Evolutionary conservation across 2,797 vertebrate genomes (phyloP).

Genomic region (Typhlichthys subterraneus): DNA sequence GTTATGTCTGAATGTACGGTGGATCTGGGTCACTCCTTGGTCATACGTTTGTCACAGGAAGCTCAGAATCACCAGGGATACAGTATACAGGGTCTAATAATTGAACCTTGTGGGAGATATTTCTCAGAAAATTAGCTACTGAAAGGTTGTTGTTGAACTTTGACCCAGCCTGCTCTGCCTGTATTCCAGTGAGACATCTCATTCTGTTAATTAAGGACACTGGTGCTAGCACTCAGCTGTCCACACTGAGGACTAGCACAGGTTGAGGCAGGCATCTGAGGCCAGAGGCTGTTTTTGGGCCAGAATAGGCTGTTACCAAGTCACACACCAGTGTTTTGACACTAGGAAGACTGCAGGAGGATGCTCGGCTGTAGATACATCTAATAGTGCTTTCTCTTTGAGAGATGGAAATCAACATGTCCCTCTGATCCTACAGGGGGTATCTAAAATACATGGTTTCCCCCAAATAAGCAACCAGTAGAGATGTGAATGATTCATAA

Average conservation of each 20-base stretch:
- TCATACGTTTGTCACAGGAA: conserved; percentile 57
- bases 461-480: background rate
- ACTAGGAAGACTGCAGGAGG: conserved; percentile 25
- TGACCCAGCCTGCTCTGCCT: conserved; percentile 58
- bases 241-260: conserved; percentile 50
- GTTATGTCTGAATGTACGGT: conserved; percentile 26
- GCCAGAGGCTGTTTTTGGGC: conserved; percentile 25
- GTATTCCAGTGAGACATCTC: conserved; percentile 60
- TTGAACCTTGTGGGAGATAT: conserved; percentile 60
- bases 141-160: conserved; percentile 63
- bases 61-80: conserved; percentile 41
- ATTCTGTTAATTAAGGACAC: conserved; percentile 69
- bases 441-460: background rate
- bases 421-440: conserved; percentile 12
- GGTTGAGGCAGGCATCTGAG: conserved; percentile 37
- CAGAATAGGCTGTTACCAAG: conserved; percentile 56
- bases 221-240: conserved; percentile 47
- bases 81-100: conserved; percentile 48
- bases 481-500: too few species aligned
- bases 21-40: conserved; percentile 50
- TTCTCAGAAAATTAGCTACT: conserved; percentile 72
- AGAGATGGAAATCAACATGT: conserved; percentile 21
- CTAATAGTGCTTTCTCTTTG: conserved; percentile 8
- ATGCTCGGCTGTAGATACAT: background rate
- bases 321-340: conserved; percentile 50